Percentiles rank a stretch among this genome's conserved stretches.
Evolutionary conservation across 1,140 invertebrate species (phyloP).

Genomic region (Calliphora vicina): DNA sequence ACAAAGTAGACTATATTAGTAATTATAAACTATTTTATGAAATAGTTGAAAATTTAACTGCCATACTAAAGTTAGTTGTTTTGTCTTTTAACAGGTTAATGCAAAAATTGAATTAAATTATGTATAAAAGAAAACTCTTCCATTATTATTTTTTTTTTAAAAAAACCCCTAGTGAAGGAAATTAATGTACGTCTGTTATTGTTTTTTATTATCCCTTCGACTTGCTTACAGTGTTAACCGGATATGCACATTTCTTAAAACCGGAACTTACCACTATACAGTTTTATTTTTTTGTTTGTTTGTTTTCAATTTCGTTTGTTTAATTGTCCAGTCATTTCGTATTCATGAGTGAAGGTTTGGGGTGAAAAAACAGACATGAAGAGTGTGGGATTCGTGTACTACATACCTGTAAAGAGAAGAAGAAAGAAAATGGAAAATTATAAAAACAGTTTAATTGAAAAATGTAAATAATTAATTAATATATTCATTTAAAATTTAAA

Average conservation of each 20-base stretch:
- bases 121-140: no score
- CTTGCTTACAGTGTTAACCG: background rate
- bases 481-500: no score
- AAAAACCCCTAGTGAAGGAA: no score
- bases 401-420: conserved; percentile 17
- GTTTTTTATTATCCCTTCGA: conserved; percentile 4
- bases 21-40: no score
- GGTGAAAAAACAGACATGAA: background rate
- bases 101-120: no score
- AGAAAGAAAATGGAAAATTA: background rate
- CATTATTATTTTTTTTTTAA: no score
- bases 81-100: no score
- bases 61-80: no score
- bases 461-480: background rate
- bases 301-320: background rate
- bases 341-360: background rate
- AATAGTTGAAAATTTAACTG: no score
- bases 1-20: no score
- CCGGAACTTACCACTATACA: conserved; percentile 19
- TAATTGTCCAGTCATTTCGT: background rate
- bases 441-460: background rate
- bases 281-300: background rate
- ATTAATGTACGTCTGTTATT: background rate
- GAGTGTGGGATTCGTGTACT: background rate
- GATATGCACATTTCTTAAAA: conserved; percentile 24